Evolutionary conservation across 2,888 invertebrate genomes (phyloP).

Genomic region (Barypeithes pellucidus): DNA sequence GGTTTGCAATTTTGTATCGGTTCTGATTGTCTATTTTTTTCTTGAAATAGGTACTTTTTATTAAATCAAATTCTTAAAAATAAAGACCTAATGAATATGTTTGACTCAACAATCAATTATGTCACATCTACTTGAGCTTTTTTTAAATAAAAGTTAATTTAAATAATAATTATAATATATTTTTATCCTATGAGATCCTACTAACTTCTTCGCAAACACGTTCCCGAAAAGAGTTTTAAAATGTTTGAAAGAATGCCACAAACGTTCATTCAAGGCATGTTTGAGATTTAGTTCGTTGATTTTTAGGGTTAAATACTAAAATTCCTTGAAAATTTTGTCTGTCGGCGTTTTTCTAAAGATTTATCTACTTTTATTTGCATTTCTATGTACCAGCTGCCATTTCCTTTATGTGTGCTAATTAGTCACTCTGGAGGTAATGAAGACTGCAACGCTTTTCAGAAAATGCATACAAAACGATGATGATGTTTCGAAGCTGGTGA

Average conservation of each 20-base stretch:
- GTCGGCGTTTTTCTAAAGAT: constrained; percentile 31
- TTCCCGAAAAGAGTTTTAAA: constrained; percentile 22
- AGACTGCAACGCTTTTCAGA: constrained; percentile 23
- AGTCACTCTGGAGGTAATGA: constrained; percentile 38
- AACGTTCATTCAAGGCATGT: constrained; percentile 43
- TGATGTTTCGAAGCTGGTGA: not conserved
- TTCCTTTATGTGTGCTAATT: constrained; percentile 38
- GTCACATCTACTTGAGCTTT: no score
- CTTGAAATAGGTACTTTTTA: no score
- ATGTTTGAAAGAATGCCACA: constrained; percentile 45
- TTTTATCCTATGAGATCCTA: no score
- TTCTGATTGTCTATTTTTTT: no score
- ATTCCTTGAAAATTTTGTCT: constrained; percentile 44
- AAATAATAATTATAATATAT: no score
- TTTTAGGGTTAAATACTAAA: constrained; percentile 45
- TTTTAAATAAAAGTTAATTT: no score
- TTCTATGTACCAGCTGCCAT: constrained; percentile 18
- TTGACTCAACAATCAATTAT: no score
- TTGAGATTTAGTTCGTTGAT: constrained; percentile 41
- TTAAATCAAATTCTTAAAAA: no score
- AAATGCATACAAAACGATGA: constrained; percentile 21
- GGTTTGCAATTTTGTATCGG: no score
- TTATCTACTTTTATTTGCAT: constrained; percentile 36
- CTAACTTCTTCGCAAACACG: not conserved
- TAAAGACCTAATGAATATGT: no score